phyloP scores from a whole-genome alignment of 2,113 vertebrate species.

The Meles meles region DNA sequence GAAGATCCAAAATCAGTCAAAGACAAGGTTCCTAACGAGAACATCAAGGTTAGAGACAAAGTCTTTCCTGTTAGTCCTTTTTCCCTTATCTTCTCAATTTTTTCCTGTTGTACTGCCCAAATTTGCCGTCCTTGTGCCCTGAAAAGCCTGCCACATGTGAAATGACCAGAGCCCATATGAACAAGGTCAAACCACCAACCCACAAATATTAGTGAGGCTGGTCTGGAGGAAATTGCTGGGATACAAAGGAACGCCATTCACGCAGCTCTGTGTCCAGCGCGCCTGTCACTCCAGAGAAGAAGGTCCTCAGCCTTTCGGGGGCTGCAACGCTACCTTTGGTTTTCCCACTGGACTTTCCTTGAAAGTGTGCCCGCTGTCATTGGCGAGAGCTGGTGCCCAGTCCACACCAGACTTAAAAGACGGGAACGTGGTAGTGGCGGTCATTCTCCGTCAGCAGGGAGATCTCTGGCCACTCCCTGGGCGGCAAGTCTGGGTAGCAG shows the following conservation, averaged over 20 bases:
- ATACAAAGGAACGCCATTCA: not conserved
- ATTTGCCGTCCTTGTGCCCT: not conserved
- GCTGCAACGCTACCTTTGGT: not conserved
- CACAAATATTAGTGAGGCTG: not conserved
- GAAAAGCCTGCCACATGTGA: not conserved
- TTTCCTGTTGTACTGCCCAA: not conserved
- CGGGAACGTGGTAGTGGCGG: constrained; percentile 82
- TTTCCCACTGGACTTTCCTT: not conserved
- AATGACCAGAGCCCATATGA: not conserved
- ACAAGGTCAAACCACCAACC: not conserved
- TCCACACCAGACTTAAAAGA: constrained; percentile 70
- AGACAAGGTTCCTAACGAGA: not conserved
- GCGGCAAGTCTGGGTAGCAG: constrained; percentile 78
- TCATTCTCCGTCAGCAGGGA: constrained; percentile 85
- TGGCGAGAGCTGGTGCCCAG: not conserved
- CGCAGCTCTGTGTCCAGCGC: accelerated
- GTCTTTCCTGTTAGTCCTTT: not conserved
- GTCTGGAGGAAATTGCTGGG: not conserved
- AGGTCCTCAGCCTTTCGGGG: not conserved
- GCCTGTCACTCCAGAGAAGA: not conserved
- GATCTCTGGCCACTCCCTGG: constrained; percentile 85
- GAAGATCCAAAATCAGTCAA: not conserved
- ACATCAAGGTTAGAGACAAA: not conserved
- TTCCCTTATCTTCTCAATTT: not conserved
- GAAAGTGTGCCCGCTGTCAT: not conserved